A percentile compares a stretch with the other conserved stretches of the same genome.
Conservation (phyloP, 1,140 invertebrate genomes). For the Zaprionus capensis region DNA sequence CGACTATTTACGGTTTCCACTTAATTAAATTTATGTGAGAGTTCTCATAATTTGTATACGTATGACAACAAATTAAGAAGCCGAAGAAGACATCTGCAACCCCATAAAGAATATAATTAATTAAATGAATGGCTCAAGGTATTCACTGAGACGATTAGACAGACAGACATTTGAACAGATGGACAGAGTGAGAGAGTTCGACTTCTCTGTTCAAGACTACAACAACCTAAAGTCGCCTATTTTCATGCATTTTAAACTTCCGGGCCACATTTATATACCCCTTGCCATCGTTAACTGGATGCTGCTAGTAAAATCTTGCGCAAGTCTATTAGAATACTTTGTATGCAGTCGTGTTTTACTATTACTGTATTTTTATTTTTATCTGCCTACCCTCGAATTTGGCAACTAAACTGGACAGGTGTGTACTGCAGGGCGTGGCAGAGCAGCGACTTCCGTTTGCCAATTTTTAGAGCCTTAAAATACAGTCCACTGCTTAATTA, state of each 20-base stretch:
- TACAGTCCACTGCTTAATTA: slow-evolving; percentile 71
- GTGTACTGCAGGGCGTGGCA: slow-evolving; percentile 56
- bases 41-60: slow-evolving; percentile 52
- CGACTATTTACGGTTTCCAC: slow-evolving; percentile 53
- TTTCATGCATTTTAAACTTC: too few relatives aligned
- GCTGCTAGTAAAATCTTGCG: neutral
- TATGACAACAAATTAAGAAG: too few relatives aligned
- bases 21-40: slow-evolving; percentile 61
- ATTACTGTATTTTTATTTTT: neutral
- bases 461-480: slow-evolving; percentile 74
- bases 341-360: neutral
- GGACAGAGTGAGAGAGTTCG: neutral
- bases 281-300: neutral
- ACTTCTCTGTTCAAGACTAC: neutral
- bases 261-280: too few relatives aligned
- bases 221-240: neutral
- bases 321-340: neutral
- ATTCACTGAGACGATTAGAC: neutral
- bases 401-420: slow-evolving; percentile 65
- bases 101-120: slow-evolving; percentile 60
- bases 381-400: slow-evolving; percentile 12
- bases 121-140: neutral
- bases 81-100: slow-evolving; percentile 20
- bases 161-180: too few relatives aligned
- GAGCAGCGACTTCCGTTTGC: slow-evolving; percentile 64